Base-by-base conservation (phyloP, 1,140 invertebrate genomes). In the Caerostris darwini region DNA sequence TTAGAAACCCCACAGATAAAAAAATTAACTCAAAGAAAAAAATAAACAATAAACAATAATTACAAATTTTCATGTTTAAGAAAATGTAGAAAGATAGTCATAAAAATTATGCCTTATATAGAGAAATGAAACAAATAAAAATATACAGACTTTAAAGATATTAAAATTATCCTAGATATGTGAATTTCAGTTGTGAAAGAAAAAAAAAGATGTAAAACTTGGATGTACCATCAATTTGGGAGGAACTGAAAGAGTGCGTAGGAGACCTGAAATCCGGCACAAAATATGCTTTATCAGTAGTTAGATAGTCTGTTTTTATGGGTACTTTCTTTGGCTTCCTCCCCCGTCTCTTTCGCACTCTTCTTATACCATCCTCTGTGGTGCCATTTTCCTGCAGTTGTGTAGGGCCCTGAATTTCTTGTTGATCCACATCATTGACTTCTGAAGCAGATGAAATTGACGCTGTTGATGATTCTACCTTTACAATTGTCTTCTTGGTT, bases 151-250 rank as follows among this genome's bases (percentile, higher is more conserved):
- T 34, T 34, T 34, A 34, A 34, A 34, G 34, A 34, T 34, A 34
- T 34, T 34, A 34, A 34, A 34, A 34, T 34, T 34, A 34, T 34
- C 34, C 34, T 0, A 34, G 34, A 34, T 34, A 34, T 2, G 34
- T 34, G 7, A 64, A 64, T 10, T 77, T 7, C 14, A 77, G 10
- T 3, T 2, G 10, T 34, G 19, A 77, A 12, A 77, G 19, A 7
- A 17, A 77, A 77, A 77, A 3, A 54, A 83, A 53, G 19, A 77
- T 8, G 50, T 10, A 57, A 57, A 77, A 56, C 14, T 19, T 19
- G 14, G 8, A 59, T 53, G n/a, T 92, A 92, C 90, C 90, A 83
- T 92, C 77, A 54, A 92, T 92, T 92, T 82, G 54, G 53, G 92
- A 71, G 56, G 61, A 57, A 71, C 12, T 7, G 4, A 67, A 50